Percentiles rank a stretch among this genome's conserved stretches.
Evolutionary conservation across 2,888 invertebrate species (phyloP).

Genomic region (Noctua comes): DNA sequence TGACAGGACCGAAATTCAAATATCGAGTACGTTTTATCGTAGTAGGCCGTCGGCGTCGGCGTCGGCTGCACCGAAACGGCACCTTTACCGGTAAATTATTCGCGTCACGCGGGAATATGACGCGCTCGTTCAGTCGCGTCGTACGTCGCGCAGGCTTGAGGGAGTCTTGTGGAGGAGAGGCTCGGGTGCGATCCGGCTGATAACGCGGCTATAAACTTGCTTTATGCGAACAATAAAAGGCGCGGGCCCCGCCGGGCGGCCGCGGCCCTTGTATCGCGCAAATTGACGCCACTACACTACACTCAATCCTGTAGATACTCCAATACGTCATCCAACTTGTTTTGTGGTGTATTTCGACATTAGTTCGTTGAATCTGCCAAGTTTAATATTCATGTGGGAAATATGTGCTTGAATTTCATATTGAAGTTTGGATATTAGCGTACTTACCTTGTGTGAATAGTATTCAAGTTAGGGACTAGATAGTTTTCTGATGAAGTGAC

Average conservation of each 20-base stretch:
- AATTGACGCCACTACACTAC: constrained; percentile 45
- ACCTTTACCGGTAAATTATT: constrained; percentile 62
- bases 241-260: constrained; percentile 37
- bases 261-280: constrained; percentile 44
- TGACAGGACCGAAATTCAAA: constrained; percentile 47
- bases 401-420: constrained; percentile 17
- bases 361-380: constrained; percentile 33
- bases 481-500: constrained; percentile 14
- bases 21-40: constrained; percentile 37
- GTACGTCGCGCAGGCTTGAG: constrained; percentile 30
- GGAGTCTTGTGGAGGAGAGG: constrained; percentile 44
- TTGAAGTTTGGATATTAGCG: constrained; percentile 26
- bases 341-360: constrained; percentile 60
- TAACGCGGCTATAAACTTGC: constrained; percentile 74
- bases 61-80: constrained; percentile 51
- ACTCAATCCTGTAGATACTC: constrained; percentile 47
- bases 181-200: constrained; percentile 64
- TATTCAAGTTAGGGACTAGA: neutral
- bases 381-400: constrained; percentile 32
- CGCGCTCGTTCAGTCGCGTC: constrained; percentile 29
- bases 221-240: constrained; percentile 75
- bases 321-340: constrained; percentile 49
- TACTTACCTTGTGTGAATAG: constrained; percentile 11
- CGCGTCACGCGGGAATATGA: constrained; percentile 61
- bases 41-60: constrained; percentile 37